Base-by-base conservation (phyloP, 2,888 invertebrate genomes). In the Stenchaetothrips biformis region DNA sequence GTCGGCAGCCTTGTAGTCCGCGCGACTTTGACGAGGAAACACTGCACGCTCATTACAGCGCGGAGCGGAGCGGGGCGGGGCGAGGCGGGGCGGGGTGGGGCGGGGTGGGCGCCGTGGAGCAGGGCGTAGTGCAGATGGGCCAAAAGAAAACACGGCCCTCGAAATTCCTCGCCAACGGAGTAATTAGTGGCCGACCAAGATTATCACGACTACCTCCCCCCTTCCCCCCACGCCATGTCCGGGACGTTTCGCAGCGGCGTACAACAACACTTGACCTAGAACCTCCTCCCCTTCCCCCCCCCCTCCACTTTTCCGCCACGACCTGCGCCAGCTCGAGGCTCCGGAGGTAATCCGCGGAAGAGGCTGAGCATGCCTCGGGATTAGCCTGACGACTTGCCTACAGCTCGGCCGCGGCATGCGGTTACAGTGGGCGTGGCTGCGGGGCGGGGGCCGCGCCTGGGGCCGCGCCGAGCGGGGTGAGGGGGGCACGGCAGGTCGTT, bases 301-400 rank as follows among this genome's bases (percentile, higher is more conserved):
- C 9, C 25, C 25, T 1, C 67, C 67, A 21, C 67, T 25, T 25
- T 25, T 74, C 67, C 11, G 13, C 53, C 18, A 53, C 53, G 53
- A 11, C 53, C 53, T 53, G 53, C 13, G 53, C 8, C 53, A 13
- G 53, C 53, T 18, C 53, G 53, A 13, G 18, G 53, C 53, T 25
- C 25, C 67, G 67, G 67, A 74, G 67, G 67, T 21, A 74, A 74
- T 25, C 67, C 67, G 67, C 67, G 67, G 67, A 74, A 74, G 67
- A 74, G 25, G 67, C 67, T 74, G 67, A 21, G 67, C 67, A 21
- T 74, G 67, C 25, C 67, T 9, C 7, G 21, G 67, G 67, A 74
- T 74, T 74, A 74, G 25, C 67, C 67, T 37, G 37, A 1, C 37
- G 4, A 4, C 37, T 4, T 37, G 37, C 37, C 37, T 37, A 37